phyloP scores from a whole-genome alignment of 2,797 vertebrate genomes.

The Sebastes elongatus region DNA sequence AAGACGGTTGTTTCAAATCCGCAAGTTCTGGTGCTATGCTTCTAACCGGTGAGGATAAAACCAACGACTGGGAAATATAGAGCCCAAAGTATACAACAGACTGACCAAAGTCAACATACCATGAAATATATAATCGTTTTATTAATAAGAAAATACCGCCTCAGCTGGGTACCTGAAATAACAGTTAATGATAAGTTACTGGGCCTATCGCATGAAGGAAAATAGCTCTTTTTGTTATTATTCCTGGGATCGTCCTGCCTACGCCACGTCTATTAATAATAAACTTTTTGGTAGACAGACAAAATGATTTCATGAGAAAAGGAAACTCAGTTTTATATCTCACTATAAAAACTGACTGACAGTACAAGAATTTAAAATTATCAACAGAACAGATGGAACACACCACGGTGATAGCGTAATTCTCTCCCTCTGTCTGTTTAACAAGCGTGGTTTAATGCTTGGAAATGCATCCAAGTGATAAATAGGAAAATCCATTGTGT shows the following conservation, averaged over 20 bases:
- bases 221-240: background rate
- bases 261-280: constrained; percentile 11
- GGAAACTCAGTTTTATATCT: constrained; percentile 43
- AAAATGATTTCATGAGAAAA: constrained; percentile 43
- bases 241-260: background rate
- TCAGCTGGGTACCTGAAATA: constrained; percentile 20
- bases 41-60: constrained; percentile 29
- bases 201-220: constrained; percentile 18
- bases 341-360: constrained; percentile 30
- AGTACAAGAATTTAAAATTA: constrained; percentile 33
- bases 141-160: constrained; percentile 26
- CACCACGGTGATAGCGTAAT: constrained; percentile 13
- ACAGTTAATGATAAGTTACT: constrained; percentile 20
- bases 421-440: constrained; percentile 31
- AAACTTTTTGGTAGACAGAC: constrained; percentile 29
- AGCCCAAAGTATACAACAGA: constrained; percentile 41
- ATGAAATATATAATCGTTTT: constrained; percentile 28
- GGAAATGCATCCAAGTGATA: constrained; percentile 15
- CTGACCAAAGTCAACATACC: constrained; percentile 51
- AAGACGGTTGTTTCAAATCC: constrained; percentile 43
- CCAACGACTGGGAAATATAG: constrained; percentile 34
- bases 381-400: constrained; percentile 47
- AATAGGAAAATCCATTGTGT: constrained; percentile 31
- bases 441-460: constrained; percentile 22
- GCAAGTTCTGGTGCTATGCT: constrained; percentile 7